These are phyloP conservation scores for Microtus montanus DNA, from an alignment of 2,113 vertebrate species.

Conservation along the genomic window DNA sequence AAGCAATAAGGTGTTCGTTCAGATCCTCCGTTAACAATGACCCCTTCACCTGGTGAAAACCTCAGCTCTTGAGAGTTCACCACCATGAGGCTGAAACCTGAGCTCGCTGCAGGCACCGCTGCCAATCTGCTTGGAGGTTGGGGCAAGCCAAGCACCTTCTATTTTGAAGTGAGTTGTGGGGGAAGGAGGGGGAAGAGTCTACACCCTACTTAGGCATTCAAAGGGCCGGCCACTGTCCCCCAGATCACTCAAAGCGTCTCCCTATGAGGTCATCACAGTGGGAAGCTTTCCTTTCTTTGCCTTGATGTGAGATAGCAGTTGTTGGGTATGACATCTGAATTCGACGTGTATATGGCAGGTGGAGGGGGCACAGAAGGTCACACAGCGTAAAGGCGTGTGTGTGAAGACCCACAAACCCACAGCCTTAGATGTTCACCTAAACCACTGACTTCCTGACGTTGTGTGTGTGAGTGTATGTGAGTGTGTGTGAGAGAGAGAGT, in stretches of 20 bases:
- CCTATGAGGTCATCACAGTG: neutral
- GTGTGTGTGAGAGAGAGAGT: neutral
- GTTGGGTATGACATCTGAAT: slow-evolving; percentile 10
- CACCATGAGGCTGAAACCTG: neutral
- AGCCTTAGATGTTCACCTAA: neutral
- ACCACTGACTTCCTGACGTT: neutral
- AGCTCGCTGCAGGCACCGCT: neutral
- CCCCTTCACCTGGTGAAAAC: neutral
- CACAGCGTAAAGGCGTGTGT: too few relatives aligned
- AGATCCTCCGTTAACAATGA: neutral
- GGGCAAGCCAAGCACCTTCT: neutral
- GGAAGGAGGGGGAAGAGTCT: neutral
- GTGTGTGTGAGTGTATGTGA: neutral
- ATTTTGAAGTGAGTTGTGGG: neutral
- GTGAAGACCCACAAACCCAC: neutral
- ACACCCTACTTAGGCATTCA: neutral
- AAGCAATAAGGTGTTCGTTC: neutral
- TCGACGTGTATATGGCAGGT: neutral
- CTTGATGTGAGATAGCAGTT: neutral
- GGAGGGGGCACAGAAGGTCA: neutral
- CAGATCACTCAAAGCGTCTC: slow-evolving; percentile 1
- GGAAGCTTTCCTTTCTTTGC: neutral
- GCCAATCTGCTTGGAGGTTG: neutral
- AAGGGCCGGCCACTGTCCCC: neutral
- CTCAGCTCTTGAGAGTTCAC: neutral